Evolutionary conservation across 2,113 vertebrate genomes (phyloP).

Genomic region (Saccopteryx bilineata): DNA sequence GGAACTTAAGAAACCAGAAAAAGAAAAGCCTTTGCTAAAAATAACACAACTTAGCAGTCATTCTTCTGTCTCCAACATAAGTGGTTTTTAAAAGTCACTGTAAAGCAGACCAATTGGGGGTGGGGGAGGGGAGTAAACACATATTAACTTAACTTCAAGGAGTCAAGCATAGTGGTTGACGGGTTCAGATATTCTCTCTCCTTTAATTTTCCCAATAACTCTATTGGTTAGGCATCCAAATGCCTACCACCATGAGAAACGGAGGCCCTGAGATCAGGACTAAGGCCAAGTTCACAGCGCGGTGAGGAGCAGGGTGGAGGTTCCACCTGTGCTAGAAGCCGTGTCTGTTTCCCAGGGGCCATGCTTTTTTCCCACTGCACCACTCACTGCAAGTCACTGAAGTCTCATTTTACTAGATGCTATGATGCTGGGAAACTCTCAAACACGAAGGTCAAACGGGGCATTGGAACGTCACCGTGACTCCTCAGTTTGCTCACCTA

Average conservation of each 20-base stretch:
- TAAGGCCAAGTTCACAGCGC: neutral
- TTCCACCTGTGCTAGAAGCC: neutral
- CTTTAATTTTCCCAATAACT: slow-evolving; percentile 31
- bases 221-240: slow-evolving; percentile 2
- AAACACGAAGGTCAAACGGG: neutral
- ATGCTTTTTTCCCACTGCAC: neutral
- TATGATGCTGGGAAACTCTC: neutral
- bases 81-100: neutral
- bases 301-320: neutral
- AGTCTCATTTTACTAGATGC: neutral
- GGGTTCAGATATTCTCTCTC: neutral
- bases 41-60: neutral
- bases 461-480: neutral
- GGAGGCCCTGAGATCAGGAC: neutral
- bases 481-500: neutral
- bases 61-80: neutral
- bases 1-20: neutral
- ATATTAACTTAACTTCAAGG: neutral
- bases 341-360: neutral
- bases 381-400: neutral
- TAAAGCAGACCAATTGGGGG: neutral
- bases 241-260: neutral
- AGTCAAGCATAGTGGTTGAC: neutral
- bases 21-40: neutral
- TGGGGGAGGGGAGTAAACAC: too few species aligned